phyloP scores from a whole-genome alignment of 2,888 invertebrate species.

The Rugalucina vietnamica region DNA sequence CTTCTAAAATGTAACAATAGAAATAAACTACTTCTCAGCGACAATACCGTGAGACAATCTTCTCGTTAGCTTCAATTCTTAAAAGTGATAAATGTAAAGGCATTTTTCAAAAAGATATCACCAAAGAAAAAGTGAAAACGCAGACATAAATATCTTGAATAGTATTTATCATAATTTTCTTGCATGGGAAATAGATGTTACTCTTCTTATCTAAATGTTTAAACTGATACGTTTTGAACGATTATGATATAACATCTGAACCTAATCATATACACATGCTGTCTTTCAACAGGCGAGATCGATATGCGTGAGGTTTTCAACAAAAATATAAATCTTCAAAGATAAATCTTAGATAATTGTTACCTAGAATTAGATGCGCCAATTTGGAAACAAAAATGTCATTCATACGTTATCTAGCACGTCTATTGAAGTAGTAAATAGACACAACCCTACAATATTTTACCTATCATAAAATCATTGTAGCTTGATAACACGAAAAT shows the following conservation, averaged over 20 bases:
- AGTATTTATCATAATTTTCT: not conserved
- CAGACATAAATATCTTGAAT: not conserved
- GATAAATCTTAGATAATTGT: constrained; percentile 11
- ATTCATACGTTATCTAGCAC: constrained; percentile 11
- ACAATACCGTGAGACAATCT: too few species aligned
- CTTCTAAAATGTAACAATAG: too few species aligned
- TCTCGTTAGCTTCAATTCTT: too few species aligned
- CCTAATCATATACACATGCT: constrained; percentile 5
- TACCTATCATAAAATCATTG: not conserved
- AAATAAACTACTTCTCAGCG: too few species aligned
- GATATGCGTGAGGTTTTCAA: constrained; percentile 5
- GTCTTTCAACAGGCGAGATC: not conserved
- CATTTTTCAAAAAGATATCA: too few species aligned
- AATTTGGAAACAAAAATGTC: constrained; percentile 7
- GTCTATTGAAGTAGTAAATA: not conserved
- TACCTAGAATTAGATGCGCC: not conserved
- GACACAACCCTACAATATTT: not conserved
- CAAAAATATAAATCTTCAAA: not conserved
- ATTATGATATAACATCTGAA: not conserved
- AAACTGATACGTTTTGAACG: not conserved
- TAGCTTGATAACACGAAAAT: not conserved
- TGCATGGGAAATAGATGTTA: not conserved
- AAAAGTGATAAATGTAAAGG: too few species aligned
- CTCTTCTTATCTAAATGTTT: constrained; percentile 1
- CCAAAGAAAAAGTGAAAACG: not conserved